Percentiles rank a stretch among this genome's conserved stretches.
Conservation (phyloP, 2,113 vertebrate species). For the Lynx canadensis region DNA sequence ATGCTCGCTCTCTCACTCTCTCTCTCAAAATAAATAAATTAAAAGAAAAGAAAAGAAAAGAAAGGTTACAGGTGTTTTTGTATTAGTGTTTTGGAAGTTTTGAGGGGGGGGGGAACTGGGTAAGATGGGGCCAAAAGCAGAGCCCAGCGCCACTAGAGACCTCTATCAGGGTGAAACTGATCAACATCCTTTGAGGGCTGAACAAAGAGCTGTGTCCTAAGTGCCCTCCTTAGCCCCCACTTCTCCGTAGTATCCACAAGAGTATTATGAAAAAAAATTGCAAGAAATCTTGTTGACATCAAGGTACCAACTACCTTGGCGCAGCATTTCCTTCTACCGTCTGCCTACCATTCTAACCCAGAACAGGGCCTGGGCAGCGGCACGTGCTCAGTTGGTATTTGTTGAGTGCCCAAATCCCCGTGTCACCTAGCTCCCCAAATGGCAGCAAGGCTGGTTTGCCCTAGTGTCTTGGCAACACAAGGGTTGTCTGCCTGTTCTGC, state of each 20-base stretch:
- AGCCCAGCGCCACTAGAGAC: neutral
- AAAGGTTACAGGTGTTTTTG: neutral
- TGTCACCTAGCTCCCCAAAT: neutral
- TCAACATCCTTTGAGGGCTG: neutral
- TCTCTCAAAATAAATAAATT: too few relatives aligned
- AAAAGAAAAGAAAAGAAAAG: neutral
- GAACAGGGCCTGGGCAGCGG: neutral
- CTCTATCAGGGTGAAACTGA: neutral
- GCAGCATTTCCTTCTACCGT: neutral
- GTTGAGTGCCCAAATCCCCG: neutral
- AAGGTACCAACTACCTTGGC: too few relatives aligned
- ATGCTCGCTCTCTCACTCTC: too few relatives aligned
- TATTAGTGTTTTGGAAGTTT: neutral
- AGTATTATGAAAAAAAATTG: neutral
- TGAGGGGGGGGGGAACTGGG: fast-evolving
- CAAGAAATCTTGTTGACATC: neutral
- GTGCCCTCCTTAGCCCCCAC: neutral
- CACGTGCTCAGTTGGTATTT: neutral
- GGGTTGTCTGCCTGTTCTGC: neutral
- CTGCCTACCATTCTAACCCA: neutral
- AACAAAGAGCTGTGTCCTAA: neutral
- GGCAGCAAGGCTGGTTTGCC: neutral
- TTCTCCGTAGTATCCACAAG: neutral
- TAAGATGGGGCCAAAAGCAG: neutral
- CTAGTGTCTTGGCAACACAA: neutral